Conservation (phyloP, 2,797 vertebrate genomes). For the Lepus oiostolus region DNA sequence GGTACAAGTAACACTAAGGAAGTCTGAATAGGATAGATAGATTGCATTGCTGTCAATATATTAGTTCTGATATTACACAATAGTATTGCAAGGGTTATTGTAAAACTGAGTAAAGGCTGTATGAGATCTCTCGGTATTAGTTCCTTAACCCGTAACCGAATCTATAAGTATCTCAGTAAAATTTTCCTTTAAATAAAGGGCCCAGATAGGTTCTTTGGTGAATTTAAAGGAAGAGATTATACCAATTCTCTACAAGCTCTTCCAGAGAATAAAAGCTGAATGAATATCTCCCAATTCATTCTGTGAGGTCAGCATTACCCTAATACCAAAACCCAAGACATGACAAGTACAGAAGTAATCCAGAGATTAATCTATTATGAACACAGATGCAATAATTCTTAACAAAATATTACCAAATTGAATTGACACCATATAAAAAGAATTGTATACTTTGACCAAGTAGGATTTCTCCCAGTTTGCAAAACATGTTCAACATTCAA, state of each 20-base stretch:
- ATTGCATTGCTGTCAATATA: background rate
- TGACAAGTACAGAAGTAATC: background rate
- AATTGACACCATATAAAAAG: conserved; percentile 14
- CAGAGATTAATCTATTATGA: background rate
- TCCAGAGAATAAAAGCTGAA: background rate
- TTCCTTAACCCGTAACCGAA: background rate
- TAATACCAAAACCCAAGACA: background rate
- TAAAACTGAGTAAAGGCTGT: background rate
- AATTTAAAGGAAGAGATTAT: background rate
- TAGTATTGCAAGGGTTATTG: background rate
- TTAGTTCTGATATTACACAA: background rate
- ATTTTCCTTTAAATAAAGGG: background rate
- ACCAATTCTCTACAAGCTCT: background rate
- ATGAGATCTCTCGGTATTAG: background rate
- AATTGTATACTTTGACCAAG: background rate
- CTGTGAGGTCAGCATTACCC: background rate
- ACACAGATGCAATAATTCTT: background rate
- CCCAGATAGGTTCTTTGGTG: background rate
- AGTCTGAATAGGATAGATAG: background rate
- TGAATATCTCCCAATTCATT: conserved; percentile 26
- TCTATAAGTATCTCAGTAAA: background rate
- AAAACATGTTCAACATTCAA: background rate
- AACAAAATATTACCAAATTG: conserved; percentile 20
- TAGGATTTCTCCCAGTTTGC: background rate
- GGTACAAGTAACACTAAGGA: background rate